Conservation (phyloP, 2,113 vertebrate species). For the Thamnophis sirtalis region DNA sequence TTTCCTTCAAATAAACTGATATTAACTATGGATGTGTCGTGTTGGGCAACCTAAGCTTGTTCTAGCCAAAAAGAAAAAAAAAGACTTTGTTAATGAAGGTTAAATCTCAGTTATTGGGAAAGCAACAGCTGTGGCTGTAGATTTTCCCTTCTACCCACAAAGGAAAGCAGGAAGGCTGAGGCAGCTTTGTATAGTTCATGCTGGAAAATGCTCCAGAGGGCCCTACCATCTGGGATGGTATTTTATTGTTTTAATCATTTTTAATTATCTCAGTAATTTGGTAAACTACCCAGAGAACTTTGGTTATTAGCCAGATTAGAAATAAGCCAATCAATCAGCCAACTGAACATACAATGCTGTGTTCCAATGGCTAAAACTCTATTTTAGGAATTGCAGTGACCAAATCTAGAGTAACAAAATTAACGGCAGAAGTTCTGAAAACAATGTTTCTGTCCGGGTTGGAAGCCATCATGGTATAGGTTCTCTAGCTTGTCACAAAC, state of each 20-base stretch:
- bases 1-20: constrained; percentile 12
- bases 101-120: neutral
- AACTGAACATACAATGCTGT: neutral
- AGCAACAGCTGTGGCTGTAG: neutral
- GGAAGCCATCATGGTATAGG: too few species aligned
- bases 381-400: neutral
- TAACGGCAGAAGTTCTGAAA: neutral
- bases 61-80: neutral
- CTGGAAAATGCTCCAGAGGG: neutral
- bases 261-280: neutral
- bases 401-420: neutral
- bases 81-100: neutral
- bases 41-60: constrained; percentile 11
- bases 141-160: neutral
- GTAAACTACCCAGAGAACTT: neutral
- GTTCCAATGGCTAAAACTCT: neutral
- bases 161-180: neutral
- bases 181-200: neutral
- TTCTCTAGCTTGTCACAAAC: too few species aligned
- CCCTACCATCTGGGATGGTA: neutral
- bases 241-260: neutral
- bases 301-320: neutral
- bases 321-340: neutral
- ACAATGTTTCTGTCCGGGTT: neutral
- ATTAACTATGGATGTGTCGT: constrained; percentile 9